Conservation (phyloP, 2,113 vertebrate genomes). For the Azemiops feae region DNA sequence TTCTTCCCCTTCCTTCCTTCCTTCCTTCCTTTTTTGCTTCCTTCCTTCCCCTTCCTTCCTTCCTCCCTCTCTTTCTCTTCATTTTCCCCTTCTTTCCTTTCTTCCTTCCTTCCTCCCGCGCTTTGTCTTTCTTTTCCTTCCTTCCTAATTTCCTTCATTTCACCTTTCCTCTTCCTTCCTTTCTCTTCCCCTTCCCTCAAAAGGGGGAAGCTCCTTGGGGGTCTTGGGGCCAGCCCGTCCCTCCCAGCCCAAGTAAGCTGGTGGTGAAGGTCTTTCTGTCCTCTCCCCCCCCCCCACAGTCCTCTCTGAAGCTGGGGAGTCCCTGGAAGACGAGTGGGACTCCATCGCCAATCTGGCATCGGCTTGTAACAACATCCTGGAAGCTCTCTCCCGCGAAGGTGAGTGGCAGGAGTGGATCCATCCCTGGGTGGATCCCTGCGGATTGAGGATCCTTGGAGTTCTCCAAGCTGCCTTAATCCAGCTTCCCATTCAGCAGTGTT, state of each 20-base stretch:
- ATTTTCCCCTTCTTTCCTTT: not conserved
- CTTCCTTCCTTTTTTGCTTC: no score
- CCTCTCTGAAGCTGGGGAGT: constrained; percentile 78
- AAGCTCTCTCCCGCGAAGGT: constrained; percentile 86
- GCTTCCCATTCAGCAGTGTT: not conserved
- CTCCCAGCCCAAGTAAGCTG: not conserved
- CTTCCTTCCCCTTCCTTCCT: not conserved
- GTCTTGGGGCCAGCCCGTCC: not conserved
- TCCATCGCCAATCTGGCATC: constrained; percentile 85
- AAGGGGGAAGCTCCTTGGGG: not conserved
- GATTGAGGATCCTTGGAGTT: not conserved
- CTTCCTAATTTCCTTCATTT: not conserved
- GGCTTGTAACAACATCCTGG: constrained; percentile 84
- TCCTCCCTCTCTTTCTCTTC: no score
- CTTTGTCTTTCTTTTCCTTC: no score
- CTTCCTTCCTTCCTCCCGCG: not conserved
- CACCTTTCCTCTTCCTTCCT: not conserved
- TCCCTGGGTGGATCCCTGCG: not conserved
- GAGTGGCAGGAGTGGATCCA: constrained; percentile 10
- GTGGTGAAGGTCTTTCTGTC: not conserved
- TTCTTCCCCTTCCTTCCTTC: no score
- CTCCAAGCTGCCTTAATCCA: not conserved
- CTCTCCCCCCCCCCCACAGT: constrained; percentile 63
- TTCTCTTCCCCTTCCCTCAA: not conserved
- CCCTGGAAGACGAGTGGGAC: constrained; percentile 87